Conservation (phyloP, 23 tunicate species). For the Clavelina lepadiformis region DNA sequence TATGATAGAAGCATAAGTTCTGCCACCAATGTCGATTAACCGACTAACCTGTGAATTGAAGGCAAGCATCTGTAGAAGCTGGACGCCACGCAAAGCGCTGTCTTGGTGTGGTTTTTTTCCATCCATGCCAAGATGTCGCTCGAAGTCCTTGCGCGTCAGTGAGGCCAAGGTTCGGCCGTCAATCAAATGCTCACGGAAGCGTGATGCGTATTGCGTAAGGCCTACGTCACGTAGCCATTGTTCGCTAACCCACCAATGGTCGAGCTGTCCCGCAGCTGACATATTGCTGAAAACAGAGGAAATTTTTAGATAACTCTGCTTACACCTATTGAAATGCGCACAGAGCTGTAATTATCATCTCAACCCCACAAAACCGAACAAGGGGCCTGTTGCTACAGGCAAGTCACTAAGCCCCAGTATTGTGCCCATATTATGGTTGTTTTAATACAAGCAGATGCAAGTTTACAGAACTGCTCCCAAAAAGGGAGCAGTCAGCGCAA, state of each 20-base stretch:
- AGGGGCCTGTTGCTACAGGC: no score
- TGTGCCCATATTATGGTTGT: no score
- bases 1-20: no score
- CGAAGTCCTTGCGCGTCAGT: conserved; percentile 48
- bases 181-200: conserved; percentile 60
- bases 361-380: not conserved
- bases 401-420: no score
- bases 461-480: no score
- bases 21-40: no score
- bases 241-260: conserved; percentile 80
- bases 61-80: conserved; percentile 51
- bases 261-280: conserved; percentile 66
- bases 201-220: conserved; percentile 43
- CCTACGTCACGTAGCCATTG: conserved; percentile 61
- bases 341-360: no score
- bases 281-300: conserved; percentile 40
- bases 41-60: conserved; percentile 47
- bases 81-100: conserved; percentile 34
- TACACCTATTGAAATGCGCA: no score
- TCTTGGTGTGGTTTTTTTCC: conserved; percentile 56
- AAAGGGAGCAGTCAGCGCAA: no score
- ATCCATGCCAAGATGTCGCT: conserved; percentile 35
- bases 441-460: no score
- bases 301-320: not conserved
- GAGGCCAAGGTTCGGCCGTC: conserved; percentile 46